Conservation (phyloP, 2,113 vertebrate genomes). For the Abramis brama region DNA sequence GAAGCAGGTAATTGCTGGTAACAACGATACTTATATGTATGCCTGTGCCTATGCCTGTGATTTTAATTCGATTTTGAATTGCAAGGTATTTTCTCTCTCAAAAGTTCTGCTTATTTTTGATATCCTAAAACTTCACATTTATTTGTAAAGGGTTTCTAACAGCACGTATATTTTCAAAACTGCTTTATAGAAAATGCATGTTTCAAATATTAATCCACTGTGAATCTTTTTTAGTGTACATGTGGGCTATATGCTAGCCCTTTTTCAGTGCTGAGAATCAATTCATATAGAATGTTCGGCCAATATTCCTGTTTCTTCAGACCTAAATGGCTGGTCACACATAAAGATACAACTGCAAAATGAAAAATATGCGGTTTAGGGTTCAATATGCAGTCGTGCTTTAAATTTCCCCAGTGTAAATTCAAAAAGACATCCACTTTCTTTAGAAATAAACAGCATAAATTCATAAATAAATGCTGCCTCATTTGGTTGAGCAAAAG, state of each 20-base stretch:
- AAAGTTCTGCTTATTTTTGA: neutral
- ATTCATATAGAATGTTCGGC: slow-evolving; percentile 42
- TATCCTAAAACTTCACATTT: neutral
- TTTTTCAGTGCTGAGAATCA: slow-evolving; percentile 23
- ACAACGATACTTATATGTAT: neutral
- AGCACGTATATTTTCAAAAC: neutral
- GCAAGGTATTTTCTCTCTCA: neutral
- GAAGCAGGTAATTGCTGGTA: neutral
- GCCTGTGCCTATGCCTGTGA: neutral
- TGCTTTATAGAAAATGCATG: neutral
- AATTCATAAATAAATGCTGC: neutral
- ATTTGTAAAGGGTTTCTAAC: neutral
- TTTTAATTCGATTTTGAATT: neutral
- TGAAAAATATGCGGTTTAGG: neutral
- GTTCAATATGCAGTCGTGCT: neutral
- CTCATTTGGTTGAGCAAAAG: neutral
- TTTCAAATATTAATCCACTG: neutral
- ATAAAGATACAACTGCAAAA: neutral
- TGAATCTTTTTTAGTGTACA: neutral
- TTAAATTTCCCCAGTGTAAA: neutral
- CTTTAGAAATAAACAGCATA: neutral
- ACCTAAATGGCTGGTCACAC: slow-evolving; percentile 26
- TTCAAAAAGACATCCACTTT: neutral
- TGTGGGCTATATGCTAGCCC: neutral
- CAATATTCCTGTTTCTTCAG: slow-evolving; percentile 41